Conservation (phyloP, 1,140 invertebrate species). For the Drosophila rufa region DNA sequence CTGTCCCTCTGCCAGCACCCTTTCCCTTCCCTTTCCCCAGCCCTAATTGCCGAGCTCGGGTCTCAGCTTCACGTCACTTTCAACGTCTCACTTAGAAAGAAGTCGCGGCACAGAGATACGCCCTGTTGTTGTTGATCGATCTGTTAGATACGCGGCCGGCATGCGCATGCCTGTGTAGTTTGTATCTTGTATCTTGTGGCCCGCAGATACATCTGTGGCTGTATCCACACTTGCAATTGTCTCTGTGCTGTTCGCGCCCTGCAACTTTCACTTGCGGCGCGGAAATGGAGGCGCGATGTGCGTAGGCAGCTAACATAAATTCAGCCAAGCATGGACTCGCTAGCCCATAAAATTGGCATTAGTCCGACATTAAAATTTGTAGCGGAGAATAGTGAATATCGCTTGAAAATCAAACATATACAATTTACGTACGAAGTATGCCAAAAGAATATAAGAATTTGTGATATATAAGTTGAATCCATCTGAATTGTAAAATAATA, state of each 20-base stretch:
- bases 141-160: slow-evolving; percentile 71
- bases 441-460: not conserved
- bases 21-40: slow-evolving; percentile 33
- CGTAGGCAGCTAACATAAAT: slow-evolving; percentile 46
- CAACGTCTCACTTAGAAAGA: slow-evolving; percentile 60
- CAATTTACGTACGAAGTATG: too few species aligned
- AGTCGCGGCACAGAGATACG: slow-evolving; percentile 56
- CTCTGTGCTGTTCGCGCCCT: slow-evolving; percentile 63
- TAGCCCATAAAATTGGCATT: slow-evolving; percentile 15
- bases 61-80: slow-evolving; percentile 51
- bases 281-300: slow-evolving; percentile 35
- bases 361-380: not conserved
- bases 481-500: too few species aligned
- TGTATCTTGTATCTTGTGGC: slow-evolving; percentile 33
- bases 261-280: slow-evolving; percentile 73
- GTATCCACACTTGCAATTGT: slow-evolving; percentile 57
- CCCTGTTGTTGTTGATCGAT: slow-evolving; percentile 77
- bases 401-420: not conserved
- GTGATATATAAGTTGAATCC: not conserved
- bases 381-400: not conserved
- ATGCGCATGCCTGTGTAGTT: slow-evolving; percentile 50
- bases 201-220: slow-evolving; percentile 22
- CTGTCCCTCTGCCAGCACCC: slow-evolving; percentile 26
- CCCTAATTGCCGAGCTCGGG: slow-evolving; percentile 46
- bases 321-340: slow-evolving; percentile 11